phyloP scores from a whole-genome alignment of 2,113 vertebrate genomes.

The Azemiops feae region DNA sequence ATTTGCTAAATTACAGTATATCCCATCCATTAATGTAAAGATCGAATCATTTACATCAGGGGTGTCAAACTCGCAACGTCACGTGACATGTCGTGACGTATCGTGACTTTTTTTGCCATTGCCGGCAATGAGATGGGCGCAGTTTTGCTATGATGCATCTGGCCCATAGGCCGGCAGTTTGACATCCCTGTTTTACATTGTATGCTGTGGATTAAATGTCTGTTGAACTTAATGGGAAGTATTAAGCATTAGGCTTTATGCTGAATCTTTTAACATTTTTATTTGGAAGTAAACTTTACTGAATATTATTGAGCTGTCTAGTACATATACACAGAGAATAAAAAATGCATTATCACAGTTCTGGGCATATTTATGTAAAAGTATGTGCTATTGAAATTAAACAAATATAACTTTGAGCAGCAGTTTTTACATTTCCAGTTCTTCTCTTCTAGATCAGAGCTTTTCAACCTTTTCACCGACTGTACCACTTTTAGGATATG shows the following conservation, averaged over 20 bases:
- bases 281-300: background rate
- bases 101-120: too few relatives aligned
- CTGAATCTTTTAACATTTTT: background rate
- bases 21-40: background rate
- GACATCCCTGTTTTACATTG: background rate
- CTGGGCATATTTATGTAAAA: background rate
- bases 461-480: too few relatives aligned
- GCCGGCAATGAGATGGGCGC: too few relatives aligned
- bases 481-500: too few relatives aligned
- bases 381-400: background rate
- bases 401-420: background rate
- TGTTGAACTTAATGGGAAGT: background rate
- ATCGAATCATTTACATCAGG: background rate
- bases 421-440: background rate
- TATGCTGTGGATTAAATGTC: background rate
- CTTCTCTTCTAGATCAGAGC: too few relatives aligned
- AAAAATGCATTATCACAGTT: background rate
- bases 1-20: background rate
- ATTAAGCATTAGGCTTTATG: background rate
- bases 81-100: too few relatives aligned
- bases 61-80: too few relatives aligned
- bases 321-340: background rate
- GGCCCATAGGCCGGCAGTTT: too few relatives aligned
- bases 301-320: background rate
- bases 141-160: too few relatives aligned